A percentile compares a stretch with the other conserved stretches of the same genome.
Evolutionary conservation across 2,797 vertebrate genomes (phyloP).

Genomic region (Arvicola amphibius): DNA sequence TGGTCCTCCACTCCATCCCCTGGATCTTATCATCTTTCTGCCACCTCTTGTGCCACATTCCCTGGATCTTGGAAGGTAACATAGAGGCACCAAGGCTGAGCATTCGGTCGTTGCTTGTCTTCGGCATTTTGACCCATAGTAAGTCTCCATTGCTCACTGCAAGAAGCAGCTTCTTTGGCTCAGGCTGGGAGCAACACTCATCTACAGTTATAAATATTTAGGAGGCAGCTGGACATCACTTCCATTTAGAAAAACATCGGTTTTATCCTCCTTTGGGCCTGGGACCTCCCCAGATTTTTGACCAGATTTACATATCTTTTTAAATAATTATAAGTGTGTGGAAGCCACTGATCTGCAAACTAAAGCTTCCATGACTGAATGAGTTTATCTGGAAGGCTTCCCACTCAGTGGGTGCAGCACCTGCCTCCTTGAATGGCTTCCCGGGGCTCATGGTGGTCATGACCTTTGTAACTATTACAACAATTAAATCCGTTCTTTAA

Average conservation of each 20-base stretch:
- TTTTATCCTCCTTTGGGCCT: neutral
- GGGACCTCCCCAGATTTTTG: neutral
- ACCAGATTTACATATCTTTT: neutral
- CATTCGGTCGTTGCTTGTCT: neutral
- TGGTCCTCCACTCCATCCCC: neutral
- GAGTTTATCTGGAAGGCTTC: neutral
- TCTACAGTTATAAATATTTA: neutral
- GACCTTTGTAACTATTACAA: neutral
- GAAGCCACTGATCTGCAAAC: neutral
- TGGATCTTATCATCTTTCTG: neutral
- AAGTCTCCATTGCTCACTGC: neutral
- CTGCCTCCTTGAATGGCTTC: neutral
- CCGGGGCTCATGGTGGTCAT: neutral
- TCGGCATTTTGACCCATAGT: neutral
- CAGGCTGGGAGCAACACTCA: neutral
- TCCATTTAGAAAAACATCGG: neutral
- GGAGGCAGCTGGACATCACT: neutral
- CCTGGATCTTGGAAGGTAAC: neutral
- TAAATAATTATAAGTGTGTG: neutral
- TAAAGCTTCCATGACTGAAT: neutral
- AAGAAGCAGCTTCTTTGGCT: neutral
- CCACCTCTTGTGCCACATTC: neutral
- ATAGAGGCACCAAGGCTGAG: neutral
- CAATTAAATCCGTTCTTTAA: neutral
- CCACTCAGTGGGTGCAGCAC: neutral